These are phyloP conservation scores for Trichopoda pennipes DNA, from an alignment of 2,888 invertebrate genomes.

Conservation along the genomic window DNA sequence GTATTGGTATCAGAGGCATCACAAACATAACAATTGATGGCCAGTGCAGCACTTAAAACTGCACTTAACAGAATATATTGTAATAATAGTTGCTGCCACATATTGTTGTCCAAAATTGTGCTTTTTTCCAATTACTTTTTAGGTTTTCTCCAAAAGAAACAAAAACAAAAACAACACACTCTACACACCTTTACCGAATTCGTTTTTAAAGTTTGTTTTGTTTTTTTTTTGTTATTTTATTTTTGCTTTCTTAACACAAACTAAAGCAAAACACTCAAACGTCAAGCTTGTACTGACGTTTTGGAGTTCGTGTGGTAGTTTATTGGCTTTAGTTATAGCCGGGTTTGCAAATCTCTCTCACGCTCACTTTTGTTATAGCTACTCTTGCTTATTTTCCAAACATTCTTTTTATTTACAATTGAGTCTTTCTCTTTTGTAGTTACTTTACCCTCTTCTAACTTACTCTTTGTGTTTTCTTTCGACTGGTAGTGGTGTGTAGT, in stretches of 20 bases:
- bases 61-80: conserved; percentile 61
- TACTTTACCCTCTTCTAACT: conserved; percentile 11
- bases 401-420: conserved; percentile 16
- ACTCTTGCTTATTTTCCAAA: neutral
- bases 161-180: too few relatives aligned
- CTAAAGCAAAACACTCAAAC: conserved; percentile 75
- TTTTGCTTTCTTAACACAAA: conserved; percentile 55
- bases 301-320: conserved; percentile 66
- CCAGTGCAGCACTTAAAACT: conserved; percentile 79
- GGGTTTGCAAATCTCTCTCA: conserved; percentile 52
- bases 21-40: conserved; percentile 94
- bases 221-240: conserved; percentile 23
- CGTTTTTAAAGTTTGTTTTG: conserved; percentile 30
- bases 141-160: conserved; percentile 27
- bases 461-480: neutral
- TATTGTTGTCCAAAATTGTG: neutral
- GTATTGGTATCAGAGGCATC: conserved; percentile 88
- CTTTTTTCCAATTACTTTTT: neutral
- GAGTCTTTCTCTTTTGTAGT: conserved; percentile 52
- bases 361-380: neutral
- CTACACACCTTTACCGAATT: conserved; percentile 31
- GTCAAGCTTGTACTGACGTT: conserved; percentile 77
- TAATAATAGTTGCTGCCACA: conserved; percentile 64
- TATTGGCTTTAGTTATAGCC: conserved; percentile 67
- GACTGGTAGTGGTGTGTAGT: conserved; percentile 4